These are phyloP conservation scores for Marisa cornuarietis DNA, from an alignment of 1,140 invertebrate genomes.

Conservation along the genomic window DNA sequence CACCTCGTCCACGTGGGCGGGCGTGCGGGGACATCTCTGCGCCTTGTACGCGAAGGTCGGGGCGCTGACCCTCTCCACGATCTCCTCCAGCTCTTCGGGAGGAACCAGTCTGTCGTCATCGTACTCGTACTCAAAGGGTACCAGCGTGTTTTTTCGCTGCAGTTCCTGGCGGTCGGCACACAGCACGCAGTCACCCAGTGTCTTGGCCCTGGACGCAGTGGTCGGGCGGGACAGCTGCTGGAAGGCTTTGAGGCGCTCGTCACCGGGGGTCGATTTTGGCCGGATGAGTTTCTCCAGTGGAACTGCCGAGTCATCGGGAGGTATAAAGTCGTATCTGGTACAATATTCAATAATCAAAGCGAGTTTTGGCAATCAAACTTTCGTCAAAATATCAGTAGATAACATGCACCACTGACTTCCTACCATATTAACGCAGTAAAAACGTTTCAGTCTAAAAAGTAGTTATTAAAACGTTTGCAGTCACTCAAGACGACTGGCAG, in stretches of 20 bases:
- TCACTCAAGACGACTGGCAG: no score
- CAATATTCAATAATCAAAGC: background rate
- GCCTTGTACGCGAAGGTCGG: constrained; percentile 21
- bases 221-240: constrained; percentile 31
- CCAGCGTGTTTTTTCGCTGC: constrained; percentile 24
- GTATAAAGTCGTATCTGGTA: constrained; percentile 6
- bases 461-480: no score
- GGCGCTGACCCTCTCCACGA: constrained; percentile 24
- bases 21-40: constrained; percentile 1
- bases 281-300: background rate
- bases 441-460: no score
- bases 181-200: constrained; percentile 24
- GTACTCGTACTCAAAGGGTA: constrained; percentile 32
- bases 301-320: background rate
- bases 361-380: no score
- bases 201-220: constrained; percentile 32
- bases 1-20: constrained; percentile 6
- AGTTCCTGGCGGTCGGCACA: constrained; percentile 21
- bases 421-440: no score
- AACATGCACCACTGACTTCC: no score
- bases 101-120: constrained; percentile 11
- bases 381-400: no score
- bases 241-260: constrained; percentile 28
- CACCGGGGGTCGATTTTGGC: constrained; percentile 6
- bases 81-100: constrained; percentile 19